These are phyloP conservation scores for Epinotia demarniana DNA, from an alignment of 2,888 invertebrate genomes.

Conservation along the genomic window DNA sequence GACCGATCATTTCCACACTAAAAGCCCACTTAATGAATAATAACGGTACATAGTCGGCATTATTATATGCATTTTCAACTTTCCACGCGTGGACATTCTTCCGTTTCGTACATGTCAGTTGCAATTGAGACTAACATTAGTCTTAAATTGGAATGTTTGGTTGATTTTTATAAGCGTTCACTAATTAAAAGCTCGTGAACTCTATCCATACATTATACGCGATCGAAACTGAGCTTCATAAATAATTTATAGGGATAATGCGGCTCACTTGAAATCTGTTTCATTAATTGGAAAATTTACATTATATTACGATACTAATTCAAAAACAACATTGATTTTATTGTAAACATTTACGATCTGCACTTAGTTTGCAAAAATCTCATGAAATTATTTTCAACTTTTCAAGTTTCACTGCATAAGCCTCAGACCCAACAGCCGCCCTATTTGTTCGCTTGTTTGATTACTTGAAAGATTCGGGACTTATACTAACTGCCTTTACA, in stretches of 20 bases:
- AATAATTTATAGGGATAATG: conserved; percentile 30
- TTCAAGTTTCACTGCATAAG: too few species aligned
- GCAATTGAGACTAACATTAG: conserved; percentile 23
- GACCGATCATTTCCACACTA: conserved; percentile 64
- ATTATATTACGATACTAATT: not conserved
- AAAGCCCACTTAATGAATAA: conserved; percentile 63
- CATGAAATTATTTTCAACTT: too few species aligned
- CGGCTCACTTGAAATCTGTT: not conserved
- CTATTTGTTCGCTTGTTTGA: too few species aligned
- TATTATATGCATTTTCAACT: conserved; percentile 44
- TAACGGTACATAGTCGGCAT: conserved; percentile 52
- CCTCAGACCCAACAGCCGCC: too few species aligned
- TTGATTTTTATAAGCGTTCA: conserved; percentile 24
- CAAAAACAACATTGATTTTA: not conserved
- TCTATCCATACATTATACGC: conserved; percentile 30
- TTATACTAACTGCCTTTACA: too few species aligned
- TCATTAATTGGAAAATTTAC: conserved; percentile 2
- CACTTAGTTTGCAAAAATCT: too few species aligned
- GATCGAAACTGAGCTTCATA: conserved; percentile 13
- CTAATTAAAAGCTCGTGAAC: conserved; percentile 31
- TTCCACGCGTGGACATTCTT: conserved; percentile 23
- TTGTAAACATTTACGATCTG: not conserved
- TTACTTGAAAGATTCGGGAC: too few species aligned
- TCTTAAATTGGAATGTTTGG: conserved; percentile 22
- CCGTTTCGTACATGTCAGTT: conserved; percentile 18